Evolutionary conservation across 2,113 vertebrate genomes (phyloP).

Genomic region (Labrus mixtus): DNA sequence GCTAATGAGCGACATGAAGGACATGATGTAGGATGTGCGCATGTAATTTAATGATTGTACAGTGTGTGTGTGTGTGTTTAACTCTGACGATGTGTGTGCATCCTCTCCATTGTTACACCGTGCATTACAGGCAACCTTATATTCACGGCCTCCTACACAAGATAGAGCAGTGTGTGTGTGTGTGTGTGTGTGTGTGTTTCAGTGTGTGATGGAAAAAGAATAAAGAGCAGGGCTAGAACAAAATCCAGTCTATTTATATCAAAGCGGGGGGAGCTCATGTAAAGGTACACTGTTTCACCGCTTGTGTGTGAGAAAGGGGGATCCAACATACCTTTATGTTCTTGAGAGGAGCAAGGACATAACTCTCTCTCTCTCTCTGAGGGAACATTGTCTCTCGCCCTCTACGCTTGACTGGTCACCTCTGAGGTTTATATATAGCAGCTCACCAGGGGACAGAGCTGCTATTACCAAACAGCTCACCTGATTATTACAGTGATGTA

Average conservation of each 20-base stretch:
- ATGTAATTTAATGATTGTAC: not conserved
- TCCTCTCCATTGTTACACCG: not conserved
- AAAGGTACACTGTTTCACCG: not conserved
- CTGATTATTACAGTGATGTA: slow-evolving; percentile 51
- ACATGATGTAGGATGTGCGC: not conserved
- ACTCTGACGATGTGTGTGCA: not conserved
- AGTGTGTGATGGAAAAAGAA: not conserved
- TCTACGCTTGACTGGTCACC: slow-evolving; percentile 58
- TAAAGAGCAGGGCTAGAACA: not conserved
- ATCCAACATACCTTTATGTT: not conserved
- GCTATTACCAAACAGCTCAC: slow-evolving; percentile 51
- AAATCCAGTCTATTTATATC: not conserved
- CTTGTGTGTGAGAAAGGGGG: not conserved
- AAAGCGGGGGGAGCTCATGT: not conserved
- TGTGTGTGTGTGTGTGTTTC: not conserved
- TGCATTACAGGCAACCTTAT: slow-evolving; percentile 7
- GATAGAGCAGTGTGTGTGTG: slow-evolving; percentile 8
- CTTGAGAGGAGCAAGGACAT: slow-evolving; percentile 31
- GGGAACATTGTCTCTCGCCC: slow-evolving; percentile 52
- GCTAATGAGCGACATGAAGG: slow-evolving; percentile 41
- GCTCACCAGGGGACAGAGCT: slow-evolving; percentile 33
- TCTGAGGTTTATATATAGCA: slow-evolving; percentile 61
- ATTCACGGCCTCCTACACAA: slow-evolving; percentile 19
- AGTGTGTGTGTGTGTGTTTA: slow-evolving; percentile 8
- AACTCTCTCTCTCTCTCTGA: slow-evolving; percentile 28